Conservation (phyloP, 2,797 vertebrate genomes). For the Garrulus glandarius region DNA sequence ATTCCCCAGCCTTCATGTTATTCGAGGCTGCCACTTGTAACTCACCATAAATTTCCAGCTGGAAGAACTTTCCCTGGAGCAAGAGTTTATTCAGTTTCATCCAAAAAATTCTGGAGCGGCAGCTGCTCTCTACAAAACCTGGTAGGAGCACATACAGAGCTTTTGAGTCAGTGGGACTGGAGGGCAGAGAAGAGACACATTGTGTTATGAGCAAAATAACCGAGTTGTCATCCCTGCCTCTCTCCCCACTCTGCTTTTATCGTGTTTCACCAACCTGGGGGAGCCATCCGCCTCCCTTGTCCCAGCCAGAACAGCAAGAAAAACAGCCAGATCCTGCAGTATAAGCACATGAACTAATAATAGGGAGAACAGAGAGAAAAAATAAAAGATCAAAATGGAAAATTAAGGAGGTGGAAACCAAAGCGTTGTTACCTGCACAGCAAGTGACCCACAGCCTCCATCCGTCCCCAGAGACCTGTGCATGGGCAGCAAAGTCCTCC, state of each 20-base stretch:
- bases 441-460: neutral
- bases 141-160: neutral
- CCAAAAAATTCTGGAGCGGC: conserved; percentile 47
- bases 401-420: neutral
- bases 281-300: conserved; percentile 23
- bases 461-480: neutral
- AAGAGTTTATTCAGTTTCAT: conserved; percentile 42
- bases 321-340: conserved; percentile 36
- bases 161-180: neutral
- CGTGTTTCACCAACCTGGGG: conserved; percentile 57
- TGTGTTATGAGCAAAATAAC: neutral
- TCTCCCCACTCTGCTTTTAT: neutral
- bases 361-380: neutral
- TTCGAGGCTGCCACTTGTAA: neutral
- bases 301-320: conserved; percentile 36
- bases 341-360: neutral
- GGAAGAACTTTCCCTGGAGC: conserved; percentile 40
- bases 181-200: neutral
- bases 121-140: conserved; percentile 38
- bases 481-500: neutral
- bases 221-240: neutral
- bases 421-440: conserved; percentile 44
- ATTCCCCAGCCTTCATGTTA: neutral
- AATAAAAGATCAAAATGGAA: neutral
- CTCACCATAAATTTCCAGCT: conserved; percentile 55